Conservation (phyloP, 2,888 invertebrate species). For the Lymantria dispar region DNA sequence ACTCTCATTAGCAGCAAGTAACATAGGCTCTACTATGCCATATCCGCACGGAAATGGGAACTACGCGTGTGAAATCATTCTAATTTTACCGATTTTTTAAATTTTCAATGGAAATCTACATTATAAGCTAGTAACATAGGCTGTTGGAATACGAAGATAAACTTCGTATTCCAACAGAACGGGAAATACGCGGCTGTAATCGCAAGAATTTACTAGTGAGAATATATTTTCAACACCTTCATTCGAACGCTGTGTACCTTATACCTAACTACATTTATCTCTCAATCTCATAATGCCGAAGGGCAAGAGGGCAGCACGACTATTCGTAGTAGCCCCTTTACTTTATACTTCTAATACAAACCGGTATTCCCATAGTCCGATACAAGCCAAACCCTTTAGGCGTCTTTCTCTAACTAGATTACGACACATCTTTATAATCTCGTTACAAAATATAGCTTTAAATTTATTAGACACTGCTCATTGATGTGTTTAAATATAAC, state of each 20-base stretch:
- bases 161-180: no score
- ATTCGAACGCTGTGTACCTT: constrained; percentile 33
- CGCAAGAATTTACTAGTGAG: no score
- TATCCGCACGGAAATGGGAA: no score
- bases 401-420: constrained; percentile 58
- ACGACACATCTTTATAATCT: constrained; percentile 27
- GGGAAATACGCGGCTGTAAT: no score
- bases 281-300: constrained; percentile 52
- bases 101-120: neutral
- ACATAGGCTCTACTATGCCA: no score
- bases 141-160: no score
- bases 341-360: constrained; percentile 35
- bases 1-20: no score
- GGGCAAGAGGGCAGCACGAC: constrained; percentile 60
- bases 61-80: constrained; percentile 18
- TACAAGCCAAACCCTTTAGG: constrained; percentile 35
- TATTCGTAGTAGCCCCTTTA: constrained; percentile 39
- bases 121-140: no score
- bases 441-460: neutral
- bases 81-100: no score
- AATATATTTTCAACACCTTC: constrained; percentile 32
- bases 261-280: constrained; percentile 50
- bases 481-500: no score
- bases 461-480: no score
- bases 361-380: constrained; percentile 51